Evolutionary conservation across 1,140 invertebrate genomes (phyloP).

Genomic region (Tetragnatha versicolor): DNA sequence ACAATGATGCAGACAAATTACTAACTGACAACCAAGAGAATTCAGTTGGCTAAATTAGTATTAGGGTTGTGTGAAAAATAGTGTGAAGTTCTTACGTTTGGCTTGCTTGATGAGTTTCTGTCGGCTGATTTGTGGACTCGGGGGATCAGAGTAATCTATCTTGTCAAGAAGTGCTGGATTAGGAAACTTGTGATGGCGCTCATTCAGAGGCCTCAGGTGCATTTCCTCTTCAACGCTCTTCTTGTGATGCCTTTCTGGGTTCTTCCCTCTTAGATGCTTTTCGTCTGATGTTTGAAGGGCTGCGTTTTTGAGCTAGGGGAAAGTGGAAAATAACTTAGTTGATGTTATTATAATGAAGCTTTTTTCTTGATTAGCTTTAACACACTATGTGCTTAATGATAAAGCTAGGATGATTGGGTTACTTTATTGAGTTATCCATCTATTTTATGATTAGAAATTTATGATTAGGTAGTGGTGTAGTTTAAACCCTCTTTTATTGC

Average conservation of each 20-base stretch:
- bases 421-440: no score
- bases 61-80: neutral
- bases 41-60: no score
- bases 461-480: no score
- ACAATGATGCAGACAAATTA: no score
- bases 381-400: no score
- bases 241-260: constrained; percentile 38
- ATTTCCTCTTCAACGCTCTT: constrained; percentile 50
- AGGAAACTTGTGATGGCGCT: constrained; percentile 43
- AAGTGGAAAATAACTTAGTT: neutral
- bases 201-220: constrained; percentile 40
- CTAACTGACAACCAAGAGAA: no score
- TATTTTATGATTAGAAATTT: no score
- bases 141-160: neutral
- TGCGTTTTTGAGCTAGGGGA: neutral
- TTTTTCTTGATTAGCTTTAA: no score
- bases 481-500: no score
- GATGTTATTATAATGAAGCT: no score
- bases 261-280: constrained; percentile 13
- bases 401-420: no score
- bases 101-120: constrained; percentile 26
- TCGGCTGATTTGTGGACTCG: constrained; percentile 9
- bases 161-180: constrained; percentile 35
- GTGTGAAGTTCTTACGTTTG: neutral
- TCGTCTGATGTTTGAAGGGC: neutral